These are phyloP conservation scores for Acanthurus leucopareius DNA, from an alignment of 2,797 vertebrate genomes.

Conservation along the genomic window DNA sequence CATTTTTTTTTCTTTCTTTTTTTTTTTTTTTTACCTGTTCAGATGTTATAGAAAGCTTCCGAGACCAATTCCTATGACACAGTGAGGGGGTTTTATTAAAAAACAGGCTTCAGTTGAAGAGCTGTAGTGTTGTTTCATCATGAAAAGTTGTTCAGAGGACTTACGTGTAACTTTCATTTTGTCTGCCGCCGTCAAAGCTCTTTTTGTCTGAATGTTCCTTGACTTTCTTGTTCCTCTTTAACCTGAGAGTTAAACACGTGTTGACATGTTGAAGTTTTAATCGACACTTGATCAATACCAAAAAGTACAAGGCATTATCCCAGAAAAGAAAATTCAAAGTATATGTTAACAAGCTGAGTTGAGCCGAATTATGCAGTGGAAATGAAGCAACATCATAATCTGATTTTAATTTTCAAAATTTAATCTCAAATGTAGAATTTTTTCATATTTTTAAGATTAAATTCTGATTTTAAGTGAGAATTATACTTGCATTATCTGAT, in stretches of 20 bases:
- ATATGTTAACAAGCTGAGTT: no score
- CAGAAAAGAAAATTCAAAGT: no score
- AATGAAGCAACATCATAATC: no score
- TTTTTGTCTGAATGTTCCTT: conserved; percentile 28
- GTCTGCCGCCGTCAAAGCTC: not conserved
- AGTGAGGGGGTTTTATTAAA: not conserved
- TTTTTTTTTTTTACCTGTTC: conserved; percentile 13
- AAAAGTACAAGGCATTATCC: no score
- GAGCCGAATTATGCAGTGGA: no score
- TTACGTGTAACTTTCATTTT: conserved; percentile 29
- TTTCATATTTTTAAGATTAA: no score
- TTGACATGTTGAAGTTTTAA: not conserved
- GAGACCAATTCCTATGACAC: conserved; percentile 24
- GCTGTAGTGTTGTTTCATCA: not conserved
- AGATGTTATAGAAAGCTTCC: accelerated
- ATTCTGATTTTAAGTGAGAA: no score
- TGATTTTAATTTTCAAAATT: no score
- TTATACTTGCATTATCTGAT: not conserved
- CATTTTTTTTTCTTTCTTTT: no score
- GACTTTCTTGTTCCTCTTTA: conserved; percentile 25
- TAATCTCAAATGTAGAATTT: no score
- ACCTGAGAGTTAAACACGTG: conserved; percentile 50
- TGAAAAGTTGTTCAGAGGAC: not conserved
- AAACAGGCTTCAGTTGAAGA: not conserved
- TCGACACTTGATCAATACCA: not conserved